Evolutionary conservation across 2,888 invertebrate genomes (phyloP).

Genomic region (Galerucella pusilla): DNA sequence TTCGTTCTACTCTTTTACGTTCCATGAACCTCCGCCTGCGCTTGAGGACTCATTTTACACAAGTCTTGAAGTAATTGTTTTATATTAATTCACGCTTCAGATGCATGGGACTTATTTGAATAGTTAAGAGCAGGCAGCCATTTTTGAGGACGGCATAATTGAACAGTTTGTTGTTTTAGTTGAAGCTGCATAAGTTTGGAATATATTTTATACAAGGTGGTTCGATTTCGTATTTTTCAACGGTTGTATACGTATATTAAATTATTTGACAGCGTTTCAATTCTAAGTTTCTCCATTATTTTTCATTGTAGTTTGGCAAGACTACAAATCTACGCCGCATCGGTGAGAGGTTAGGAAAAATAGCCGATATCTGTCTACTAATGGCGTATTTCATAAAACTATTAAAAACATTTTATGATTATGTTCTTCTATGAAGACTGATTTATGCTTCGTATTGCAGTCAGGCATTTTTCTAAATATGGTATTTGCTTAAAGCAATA

Average conservation of each 20-base stretch:
- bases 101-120: conserved; percentile 33
- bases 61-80: conserved; percentile 40
- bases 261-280: no score
- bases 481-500: no score
- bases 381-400: no score
- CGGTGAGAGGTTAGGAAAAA: no score
- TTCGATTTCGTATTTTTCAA: background rate
- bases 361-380: no score
- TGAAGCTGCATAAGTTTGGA: background rate
- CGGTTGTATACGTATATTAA: background rate
- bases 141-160: conserved; percentile 13
- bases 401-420: no score
- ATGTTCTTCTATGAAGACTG: no score
- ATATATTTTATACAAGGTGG: background rate
- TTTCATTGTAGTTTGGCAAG: no score
- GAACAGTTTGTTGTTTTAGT: background rate
- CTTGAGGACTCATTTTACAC: conserved; percentile 39
- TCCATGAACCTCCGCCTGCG: conserved; percentile 24
- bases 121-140: conserved; percentile 9
- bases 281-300: no score
- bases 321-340: no score
- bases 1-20: conserved; percentile 40
- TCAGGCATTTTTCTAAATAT: no score
- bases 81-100: conserved; percentile 35
- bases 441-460: no score